phyloP scores from a whole-genome alignment of 2,888 invertebrate genomes.

The Plagiodera versicolora region DNA sequence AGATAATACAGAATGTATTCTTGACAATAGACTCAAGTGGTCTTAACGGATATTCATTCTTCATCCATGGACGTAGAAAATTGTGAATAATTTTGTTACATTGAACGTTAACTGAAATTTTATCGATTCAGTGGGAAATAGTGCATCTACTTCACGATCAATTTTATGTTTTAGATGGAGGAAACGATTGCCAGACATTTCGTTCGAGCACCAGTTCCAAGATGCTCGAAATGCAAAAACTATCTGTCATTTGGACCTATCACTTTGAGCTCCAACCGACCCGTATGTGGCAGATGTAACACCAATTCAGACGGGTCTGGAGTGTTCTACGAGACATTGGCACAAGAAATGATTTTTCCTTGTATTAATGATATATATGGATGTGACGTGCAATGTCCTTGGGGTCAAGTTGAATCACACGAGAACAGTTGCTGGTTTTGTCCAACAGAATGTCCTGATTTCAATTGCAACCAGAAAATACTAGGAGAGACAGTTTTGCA shows the following conservation, averaged over 20 bases:
- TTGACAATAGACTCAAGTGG: no score
- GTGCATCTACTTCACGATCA: no score
- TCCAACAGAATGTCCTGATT: background rate
- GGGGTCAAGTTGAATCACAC: background rate
- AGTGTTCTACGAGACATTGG: constrained; percentile 11
- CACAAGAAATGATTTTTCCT: constrained; percentile 8
- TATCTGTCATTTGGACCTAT: constrained; percentile 8
- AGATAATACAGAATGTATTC: no score
- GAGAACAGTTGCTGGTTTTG: constrained; percentile 2
- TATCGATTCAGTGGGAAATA: no score
- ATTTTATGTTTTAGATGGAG: no score
- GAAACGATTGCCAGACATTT: background rate
- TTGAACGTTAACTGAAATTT: no score
- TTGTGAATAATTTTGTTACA: no score
- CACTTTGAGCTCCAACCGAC: background rate
- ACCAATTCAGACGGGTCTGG: no score
- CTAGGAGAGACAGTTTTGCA: no score
- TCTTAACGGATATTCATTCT: no score
- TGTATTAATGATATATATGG: constrained; percentile 3
- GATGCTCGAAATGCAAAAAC: background rate
- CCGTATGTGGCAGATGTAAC: constrained; percentile 4
- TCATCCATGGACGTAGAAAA: no score
- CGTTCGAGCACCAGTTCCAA: background rate
- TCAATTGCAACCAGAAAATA: background rate
- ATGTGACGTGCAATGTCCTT: constrained; percentile 1